Evolutionary conservation across 2,113 vertebrate species (phyloP).

Genomic region (Engystomops pustulosus): DNA sequence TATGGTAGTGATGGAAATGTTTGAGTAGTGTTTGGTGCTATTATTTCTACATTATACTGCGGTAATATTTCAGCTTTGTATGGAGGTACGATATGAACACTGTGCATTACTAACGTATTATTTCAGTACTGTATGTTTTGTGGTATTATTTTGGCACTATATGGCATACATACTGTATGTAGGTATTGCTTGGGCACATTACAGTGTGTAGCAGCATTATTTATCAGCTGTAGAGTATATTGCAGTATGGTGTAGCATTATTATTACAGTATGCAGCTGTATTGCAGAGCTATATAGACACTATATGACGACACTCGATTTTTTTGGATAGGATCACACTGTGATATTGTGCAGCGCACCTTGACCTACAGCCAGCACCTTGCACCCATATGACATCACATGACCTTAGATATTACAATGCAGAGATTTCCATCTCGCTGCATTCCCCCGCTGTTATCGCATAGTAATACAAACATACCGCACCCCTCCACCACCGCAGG

Average conservation of each 20-base stretch:
- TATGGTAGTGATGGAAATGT: too few species aligned
- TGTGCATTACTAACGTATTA: too few species aligned
- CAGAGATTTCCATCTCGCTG: not conserved
- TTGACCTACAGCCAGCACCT: too few species aligned
- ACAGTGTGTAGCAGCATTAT: not conserved
- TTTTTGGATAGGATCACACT: too few species aligned
- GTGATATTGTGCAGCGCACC: too few species aligned
- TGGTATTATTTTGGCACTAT: not conserved
- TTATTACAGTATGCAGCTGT: too few species aligned
- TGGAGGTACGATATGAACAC: not conserved
- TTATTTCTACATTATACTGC: not conserved
- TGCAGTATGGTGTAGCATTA: too few species aligned
- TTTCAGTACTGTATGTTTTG: not conserved
- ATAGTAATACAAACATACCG: conserved; percentile 13
- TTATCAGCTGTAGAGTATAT: too few species aligned
- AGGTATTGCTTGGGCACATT: not conserved
- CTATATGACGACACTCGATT: too few species aligned
- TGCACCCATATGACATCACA: not conserved
- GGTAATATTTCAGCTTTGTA: not conserved
- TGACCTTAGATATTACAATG: too few species aligned
- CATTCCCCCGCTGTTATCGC: not conserved
- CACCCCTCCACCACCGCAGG: not conserved
- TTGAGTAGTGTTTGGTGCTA: not conserved
- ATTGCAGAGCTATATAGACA: too few species aligned
- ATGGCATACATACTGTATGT: too few species aligned